Evolutionary conservation across 2,888 invertebrate species (phyloP), one percentile per base, ranked within the genome.

Genomic region (Mimumesa dahlbomi): DNA sequence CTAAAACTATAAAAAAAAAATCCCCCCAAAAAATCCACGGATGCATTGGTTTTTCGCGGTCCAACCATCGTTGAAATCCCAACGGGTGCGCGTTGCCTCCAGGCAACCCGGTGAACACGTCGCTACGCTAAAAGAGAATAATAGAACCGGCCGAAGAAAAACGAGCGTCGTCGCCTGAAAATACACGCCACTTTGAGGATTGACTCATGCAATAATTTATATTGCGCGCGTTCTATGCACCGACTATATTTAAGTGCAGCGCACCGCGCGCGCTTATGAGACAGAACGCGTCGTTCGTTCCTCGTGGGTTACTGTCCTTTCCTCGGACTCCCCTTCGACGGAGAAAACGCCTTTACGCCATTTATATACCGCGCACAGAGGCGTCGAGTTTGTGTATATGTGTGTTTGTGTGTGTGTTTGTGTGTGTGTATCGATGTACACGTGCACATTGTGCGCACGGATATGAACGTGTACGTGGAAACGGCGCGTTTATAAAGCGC

Each of bases 221-320:
- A 82, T 81, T 72, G 79, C 67, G 48, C 69, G 62, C 57, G 54
- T 49, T 45, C 56, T 67, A 52, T 69, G 73, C 73, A 50, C 43
- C 67, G 66, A 78, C 81, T 85, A 84, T 85, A 83, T 84, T 84
- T 84, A 81, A 84, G 81, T 69, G 74, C 71, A 65, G 70, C 77
- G 71, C 67, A 43, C 49, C 74, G 34, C 56, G 52, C 74, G 34
- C 56, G 68, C 59, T 82, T 72, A 79, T 77, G 78, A 77, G 76
- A 73, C 74, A 67, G 72, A 73, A 68, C 74, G n/a, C n/a, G n/a
- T n/a, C n/a, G n/a, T n/a, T n/a, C n/a, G 77, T 77, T 77, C 73
- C 80, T 73, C 62, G 57, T 73, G 77, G 79, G 80, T 82, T 83
- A 80, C 73, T 79, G 82, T 84, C 77, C 73, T 79, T 67, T 69